A percentile compares a stretch with the other conserved stretches of the same genome.
Conservation (phyloP, 2,113 vertebrate species). For the Campylomormyrus tamandua region DNA sequence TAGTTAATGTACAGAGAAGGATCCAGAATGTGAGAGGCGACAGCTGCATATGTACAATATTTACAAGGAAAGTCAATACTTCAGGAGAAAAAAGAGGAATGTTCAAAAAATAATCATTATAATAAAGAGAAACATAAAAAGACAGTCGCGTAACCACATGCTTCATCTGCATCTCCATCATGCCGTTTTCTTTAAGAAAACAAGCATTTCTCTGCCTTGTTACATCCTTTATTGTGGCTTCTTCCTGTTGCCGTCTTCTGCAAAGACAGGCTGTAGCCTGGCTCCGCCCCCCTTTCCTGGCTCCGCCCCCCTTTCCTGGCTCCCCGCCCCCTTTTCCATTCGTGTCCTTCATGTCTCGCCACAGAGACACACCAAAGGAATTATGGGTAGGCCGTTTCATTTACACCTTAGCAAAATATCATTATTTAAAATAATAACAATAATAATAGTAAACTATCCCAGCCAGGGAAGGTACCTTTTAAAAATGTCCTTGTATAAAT, state of each 20-base stretch:
- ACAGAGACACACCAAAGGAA: slow-evolving; percentile 26
- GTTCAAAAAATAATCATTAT: slow-evolving; percentile 48
- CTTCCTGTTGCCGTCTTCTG: slow-evolving; percentile 44
- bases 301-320: not conserved
- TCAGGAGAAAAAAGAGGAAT: slow-evolving; percentile 41
- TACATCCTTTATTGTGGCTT: slow-evolving; percentile 8
- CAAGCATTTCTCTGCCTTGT: slow-evolving; percentile 26
- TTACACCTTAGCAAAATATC: slow-evolving; percentile 50
- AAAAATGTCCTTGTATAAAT: slow-evolving; percentile 59
- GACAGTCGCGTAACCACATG: slow-evolving; percentile 55
- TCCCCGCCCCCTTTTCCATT: not conserved
- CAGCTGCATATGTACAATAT: slow-evolving; percentile 60
- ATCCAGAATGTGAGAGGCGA: slow-evolving; percentile 51
- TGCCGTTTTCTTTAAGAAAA: slow-evolving; percentile 49
- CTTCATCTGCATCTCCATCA: slow-evolving; percentile 37
- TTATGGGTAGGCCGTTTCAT: slow-evolving; percentile 41
- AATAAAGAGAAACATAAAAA: slow-evolving; percentile 59
- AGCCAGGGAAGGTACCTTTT: slow-evolving; percentile 37
- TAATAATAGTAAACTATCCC: slow-evolving; percentile 48
- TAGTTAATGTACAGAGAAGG: slow-evolving; percentile 60
- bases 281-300: not conserved
- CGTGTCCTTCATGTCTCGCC: slow-evolving; percentile 18
- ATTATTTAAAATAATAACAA: slow-evolving; percentile 47
- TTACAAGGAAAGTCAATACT: slow-evolving; percentile 51
- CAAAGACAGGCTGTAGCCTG: slow-evolving; percentile 48